These are phyloP conservation scores for Anoplopoma fimbria DNA, from an alignment of 2,113 vertebrate species.

Conservation along the genomic window DNA sequence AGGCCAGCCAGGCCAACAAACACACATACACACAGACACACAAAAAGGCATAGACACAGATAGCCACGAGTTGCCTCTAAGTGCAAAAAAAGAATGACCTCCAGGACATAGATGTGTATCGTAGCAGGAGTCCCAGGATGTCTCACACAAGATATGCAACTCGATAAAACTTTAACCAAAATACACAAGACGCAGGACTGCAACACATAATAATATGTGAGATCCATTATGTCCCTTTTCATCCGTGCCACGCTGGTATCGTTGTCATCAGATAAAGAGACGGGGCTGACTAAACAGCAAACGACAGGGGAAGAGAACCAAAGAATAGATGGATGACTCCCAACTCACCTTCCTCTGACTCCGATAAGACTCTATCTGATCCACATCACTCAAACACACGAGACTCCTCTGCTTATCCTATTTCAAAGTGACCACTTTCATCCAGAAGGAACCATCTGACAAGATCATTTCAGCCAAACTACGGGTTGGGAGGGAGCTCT, in stretches of 20 bases:
- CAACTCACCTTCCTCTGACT: conserved; percentile 61
- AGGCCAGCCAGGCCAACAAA: conserved; percentile 48
- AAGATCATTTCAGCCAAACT: conserved; percentile 27
- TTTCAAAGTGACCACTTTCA: conserved; percentile 69
- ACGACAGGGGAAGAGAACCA: conserved; percentile 39
- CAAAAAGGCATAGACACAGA: not conserved
- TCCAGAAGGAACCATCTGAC: conserved; percentile 41
- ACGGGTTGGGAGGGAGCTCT: not conserved
- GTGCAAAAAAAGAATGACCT: conserved; percentile 22
- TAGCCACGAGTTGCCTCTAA: not conserved
- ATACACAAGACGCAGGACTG: not conserved
- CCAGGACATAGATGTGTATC: conserved; percentile 5
- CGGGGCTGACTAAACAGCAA: conserved; percentile 50
- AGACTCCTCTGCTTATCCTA: conserved; percentile 39
- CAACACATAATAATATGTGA: conserved; percentile 7
- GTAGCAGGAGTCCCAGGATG: not conserved
- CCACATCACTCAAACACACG: conserved; percentile 61
- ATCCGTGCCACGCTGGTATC: conserved; percentile 41
- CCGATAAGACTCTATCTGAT: conserved; percentile 76
- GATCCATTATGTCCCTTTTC: conserved; percentile 27
- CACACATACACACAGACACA: conserved; percentile 35
- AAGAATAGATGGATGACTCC: conserved; percentile 64
- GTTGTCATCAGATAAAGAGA: conserved; percentile 66
- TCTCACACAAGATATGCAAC: conserved; percentile 13
- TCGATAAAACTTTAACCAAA: conserved; percentile 17